Conservation (phyloP, 2,888 invertebrate species). For the Ennomos erosarius region DNA sequence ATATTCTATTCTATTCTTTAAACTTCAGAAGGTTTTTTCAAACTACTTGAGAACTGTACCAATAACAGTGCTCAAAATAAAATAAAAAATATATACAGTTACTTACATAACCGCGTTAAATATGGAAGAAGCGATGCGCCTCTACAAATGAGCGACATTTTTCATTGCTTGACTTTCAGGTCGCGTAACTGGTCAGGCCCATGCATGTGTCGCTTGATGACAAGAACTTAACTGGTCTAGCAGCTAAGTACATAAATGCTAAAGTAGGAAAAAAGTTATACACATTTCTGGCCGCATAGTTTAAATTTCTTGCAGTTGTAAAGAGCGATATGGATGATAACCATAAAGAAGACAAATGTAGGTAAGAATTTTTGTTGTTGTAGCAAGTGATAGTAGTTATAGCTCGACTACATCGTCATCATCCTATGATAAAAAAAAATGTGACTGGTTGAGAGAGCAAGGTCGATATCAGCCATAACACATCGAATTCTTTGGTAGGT, state of each 20-base stretch:
- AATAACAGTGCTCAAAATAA: constrained; percentile 23
- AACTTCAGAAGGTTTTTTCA: no score
- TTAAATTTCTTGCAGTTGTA: constrained; percentile 8
- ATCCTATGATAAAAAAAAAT: no score
- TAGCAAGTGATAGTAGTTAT: no score
- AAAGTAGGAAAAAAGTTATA: constrained; percentile 24
- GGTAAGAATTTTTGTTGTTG: no score
- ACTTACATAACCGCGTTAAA: constrained; percentile 24
- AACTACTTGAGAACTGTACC: constrained; percentile 26
- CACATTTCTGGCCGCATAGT: constrained; percentile 15
- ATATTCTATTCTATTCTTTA: no score
- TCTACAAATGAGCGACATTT: constrained; percentile 40
- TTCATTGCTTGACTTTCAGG: constrained; percentile 43
- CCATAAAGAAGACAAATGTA: constrained; percentile 9
- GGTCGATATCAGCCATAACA: no score
- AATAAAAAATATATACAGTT: constrained; percentile 16
- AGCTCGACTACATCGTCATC: no score
- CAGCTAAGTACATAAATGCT: constrained; percentile 12
- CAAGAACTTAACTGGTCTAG: constrained; percentile 57
- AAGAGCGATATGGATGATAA: constrained; percentile 1
- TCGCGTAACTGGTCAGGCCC: constrained; percentile 51
- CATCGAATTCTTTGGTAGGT: no score
- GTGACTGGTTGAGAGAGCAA: no score
- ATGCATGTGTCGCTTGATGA: constrained; percentile 55
- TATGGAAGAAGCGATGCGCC: constrained; percentile 38